These are phyloP conservation scores for Petrocephalus schoutedeni DNA, from an alignment of 2,797 vertebrate genomes.

Conservation along the genomic window DNA sequence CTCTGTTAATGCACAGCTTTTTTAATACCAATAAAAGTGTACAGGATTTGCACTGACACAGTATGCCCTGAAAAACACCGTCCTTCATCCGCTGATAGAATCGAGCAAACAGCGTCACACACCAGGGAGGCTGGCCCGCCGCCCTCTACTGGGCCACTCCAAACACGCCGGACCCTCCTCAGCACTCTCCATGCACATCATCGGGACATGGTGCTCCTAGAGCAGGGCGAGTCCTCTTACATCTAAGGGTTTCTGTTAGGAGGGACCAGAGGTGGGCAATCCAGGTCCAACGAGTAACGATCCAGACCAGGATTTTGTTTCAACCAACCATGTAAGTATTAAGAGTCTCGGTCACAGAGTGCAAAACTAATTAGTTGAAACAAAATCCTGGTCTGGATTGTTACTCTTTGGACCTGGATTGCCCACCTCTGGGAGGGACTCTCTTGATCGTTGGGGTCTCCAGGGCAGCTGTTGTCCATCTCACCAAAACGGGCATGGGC, in stretches of 20 bases:
- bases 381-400: too few species aligned
- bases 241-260: background rate
- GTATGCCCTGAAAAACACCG: background rate
- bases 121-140: background rate
- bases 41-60: background rate
- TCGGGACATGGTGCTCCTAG: background rate
- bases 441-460: background rate
- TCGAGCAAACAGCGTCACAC: background rate
- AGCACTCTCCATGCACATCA: background rate
- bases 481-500: background rate
- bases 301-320: too few species aligned
- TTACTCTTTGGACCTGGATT: too few species aligned
- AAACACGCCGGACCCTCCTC: background rate
- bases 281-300: too few species aligned
- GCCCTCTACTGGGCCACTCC: background rate
- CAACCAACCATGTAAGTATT: too few species aligned
- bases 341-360: too few species aligned
- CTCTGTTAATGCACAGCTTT: background rate
- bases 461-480: background rate
- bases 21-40: background rate
- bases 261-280: too few species aligned
- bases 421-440: background rate
- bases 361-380: too few species aligned
- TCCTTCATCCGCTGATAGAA: background rate
- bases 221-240: background rate